Percentiles rank a stretch among this genome's conserved stretches.
Evolutionary conservation across 2,888 invertebrate species (phyloP).

Genomic region (Sphaerophoria rueppellii): DNA sequence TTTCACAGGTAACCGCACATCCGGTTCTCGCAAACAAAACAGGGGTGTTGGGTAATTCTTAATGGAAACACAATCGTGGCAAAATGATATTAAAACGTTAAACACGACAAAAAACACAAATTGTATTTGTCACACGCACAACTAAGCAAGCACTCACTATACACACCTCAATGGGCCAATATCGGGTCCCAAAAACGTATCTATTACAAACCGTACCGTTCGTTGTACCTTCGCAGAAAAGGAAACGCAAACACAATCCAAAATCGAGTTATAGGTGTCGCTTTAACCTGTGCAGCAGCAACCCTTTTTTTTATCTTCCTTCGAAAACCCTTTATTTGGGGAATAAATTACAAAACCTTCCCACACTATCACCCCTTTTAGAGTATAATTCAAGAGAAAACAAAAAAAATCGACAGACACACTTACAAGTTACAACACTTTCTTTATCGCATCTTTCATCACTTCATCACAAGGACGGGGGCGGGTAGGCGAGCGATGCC

Average conservation of each 20-base stretch:
- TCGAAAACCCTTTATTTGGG: conserved; percentile 50
- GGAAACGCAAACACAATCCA: neutral
- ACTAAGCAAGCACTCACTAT: conserved; percentile 49
- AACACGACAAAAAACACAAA: conserved; percentile 55
- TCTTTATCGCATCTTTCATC: conserved; percentile 68
- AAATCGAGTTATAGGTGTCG: conserved; percentile 37
- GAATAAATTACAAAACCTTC: conserved; percentile 59
- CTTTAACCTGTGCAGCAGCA: conserved; percentile 45
- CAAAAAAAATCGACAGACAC: neutral
- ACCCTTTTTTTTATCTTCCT: conserved; percentile 33
- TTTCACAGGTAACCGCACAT: conserved; percentile 72
- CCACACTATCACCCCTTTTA: conserved; percentile 57
- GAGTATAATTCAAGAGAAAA: conserved; percentile 8
- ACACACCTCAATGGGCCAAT: conserved; percentile 13
- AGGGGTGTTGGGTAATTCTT: conserved; percentile 8
- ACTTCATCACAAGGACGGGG: conserved; percentile 63
- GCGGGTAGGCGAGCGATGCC: conserved; percentile 32
- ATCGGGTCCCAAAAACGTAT: conserved; percentile 58
- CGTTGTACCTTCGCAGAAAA: neutral
- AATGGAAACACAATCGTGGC: conserved; percentile 27
- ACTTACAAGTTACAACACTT: conserved; percentile 30
- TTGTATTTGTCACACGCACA: conserved; percentile 66
- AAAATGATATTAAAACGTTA: conserved; percentile 30
- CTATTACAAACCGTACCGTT: conserved; percentile 32
- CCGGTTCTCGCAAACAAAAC: neutral